Evolutionary conservation across 2,113 vertebrate species (phyloP).

Genomic region (Gopherus evgoodei): DNA sequence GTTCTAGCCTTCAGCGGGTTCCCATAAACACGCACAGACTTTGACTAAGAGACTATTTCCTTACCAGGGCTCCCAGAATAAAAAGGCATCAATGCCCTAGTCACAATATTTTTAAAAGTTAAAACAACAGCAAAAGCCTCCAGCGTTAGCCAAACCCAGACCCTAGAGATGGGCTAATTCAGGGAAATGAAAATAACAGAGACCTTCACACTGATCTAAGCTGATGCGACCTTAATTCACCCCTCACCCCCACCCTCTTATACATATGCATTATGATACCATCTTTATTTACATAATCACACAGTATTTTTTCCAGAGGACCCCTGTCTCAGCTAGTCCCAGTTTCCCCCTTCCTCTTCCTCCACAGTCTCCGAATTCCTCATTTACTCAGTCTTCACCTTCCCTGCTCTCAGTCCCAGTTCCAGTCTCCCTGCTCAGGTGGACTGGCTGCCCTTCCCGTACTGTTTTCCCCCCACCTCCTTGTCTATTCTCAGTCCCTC

Average conservation of each 20-base stretch:
- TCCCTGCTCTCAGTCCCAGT: fast-evolving
- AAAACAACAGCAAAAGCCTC: fast-evolving
- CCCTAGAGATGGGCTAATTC: not conserved
- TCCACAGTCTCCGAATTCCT: not conserved
- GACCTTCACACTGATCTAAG: fast-evolving
- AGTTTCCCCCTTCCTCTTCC: not conserved
- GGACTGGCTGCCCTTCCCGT: not conserved
- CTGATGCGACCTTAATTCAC: not conserved
- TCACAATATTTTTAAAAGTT: not conserved
- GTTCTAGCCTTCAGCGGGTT: conserved; percentile 12
- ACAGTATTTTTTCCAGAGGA: not conserved
- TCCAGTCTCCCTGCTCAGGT: not conserved
- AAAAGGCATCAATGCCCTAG: not conserved
- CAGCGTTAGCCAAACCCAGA: not conserved
- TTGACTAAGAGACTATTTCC: not conserved
- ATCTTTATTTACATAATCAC: not conserved
- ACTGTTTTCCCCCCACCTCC: fast-evolving
- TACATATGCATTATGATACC: not conserved
- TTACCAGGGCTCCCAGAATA: not conserved
- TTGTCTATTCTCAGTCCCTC: not conserved
- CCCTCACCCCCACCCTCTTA: not conserved
- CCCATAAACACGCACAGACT: conserved; percentile 19
- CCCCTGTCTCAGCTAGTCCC: not conserved
- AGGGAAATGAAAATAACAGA: not conserved
- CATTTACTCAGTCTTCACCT: not conserved